Evolutionary conservation across 92 coral and sea anemone species (phyloP), one percentile per base, ranked within the genome.

Genomic region (Epizoanthus scotinus): DNA sequence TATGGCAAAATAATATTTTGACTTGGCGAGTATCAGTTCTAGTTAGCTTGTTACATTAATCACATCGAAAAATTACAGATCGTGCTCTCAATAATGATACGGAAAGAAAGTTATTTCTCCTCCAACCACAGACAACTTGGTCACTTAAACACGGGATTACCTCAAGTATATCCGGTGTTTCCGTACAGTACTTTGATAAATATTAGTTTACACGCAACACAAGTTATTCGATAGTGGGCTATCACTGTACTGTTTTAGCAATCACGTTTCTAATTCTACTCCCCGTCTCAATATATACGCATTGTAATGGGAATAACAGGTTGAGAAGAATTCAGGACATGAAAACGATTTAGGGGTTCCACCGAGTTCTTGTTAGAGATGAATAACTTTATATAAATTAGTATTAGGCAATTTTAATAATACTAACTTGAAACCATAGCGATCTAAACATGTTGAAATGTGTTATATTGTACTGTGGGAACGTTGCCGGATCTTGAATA

Each of bases 141-240:
- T 75, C n/a, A 36, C 81, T 75, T 60, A 75, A 34, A 24, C 21
- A 75, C 63, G 81, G 52, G 81, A 75, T 75, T 75, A 75, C 81
- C 67, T 75, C 8, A 75, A 75, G 68, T 59, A 75, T 68, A 58
- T 75, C 81, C 81, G 81, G 81, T 57, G 53, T 75, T 59, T 75
- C 59, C 47, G 81, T 75, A 75, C 81, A 34, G 81, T 75, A 75
- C 81, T 75, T 75, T 40, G 69, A 75, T 60, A 75, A 55, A 75
- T 75, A 75, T 75, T 75, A 31, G 67, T 40, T 75, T 59, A 60
- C 81, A 59, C 61, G 63, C 81, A 75, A 59, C 56, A 36, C 15
- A 52, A 22, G 81, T 34, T 22, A 75, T 59, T 36, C 22, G 81
- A 75, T 75, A 75, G 59, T 24, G 14, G 67, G 24, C 55, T 21